phyloP scores from a whole-genome alignment of 2,888 invertebrate species.

The Drosophila dives region DNA sequence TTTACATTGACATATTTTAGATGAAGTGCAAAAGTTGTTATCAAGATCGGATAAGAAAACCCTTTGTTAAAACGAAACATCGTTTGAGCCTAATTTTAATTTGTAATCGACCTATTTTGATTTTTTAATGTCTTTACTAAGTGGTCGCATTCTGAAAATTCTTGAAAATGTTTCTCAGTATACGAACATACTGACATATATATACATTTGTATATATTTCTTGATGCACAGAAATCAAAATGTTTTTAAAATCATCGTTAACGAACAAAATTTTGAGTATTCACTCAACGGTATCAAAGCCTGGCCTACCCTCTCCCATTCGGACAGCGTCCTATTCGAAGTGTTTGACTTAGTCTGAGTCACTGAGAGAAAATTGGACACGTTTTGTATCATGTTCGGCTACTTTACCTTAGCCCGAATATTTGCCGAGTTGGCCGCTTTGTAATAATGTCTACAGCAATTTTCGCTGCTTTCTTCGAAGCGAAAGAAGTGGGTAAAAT shows the following conservation, averaged over 20 bases:
- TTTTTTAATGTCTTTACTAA: background rate
- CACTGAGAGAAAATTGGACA: slow-evolving; percentile 47
- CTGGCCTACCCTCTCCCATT: background rate
- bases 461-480: slow-evolving; percentile 49
- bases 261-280: background rate
- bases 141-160: background rate
- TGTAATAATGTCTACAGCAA: slow-evolving; percentile 18
- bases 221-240: background rate
- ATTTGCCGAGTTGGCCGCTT: slow-evolving; percentile 31
- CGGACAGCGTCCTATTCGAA: background rate
- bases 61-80: no score
- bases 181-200: no score
- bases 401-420: slow-evolving; percentile 5
- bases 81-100: background rate
- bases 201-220: background rate
- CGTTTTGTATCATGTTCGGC: slow-evolving; percentile 31
- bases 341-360: slow-evolving; percentile 36
- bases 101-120: background rate
- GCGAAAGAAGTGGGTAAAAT: slow-evolving; percentile 8
- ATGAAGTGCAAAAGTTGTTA: background rate
- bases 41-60: background rate
- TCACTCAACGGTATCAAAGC: background rate
- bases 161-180: background rate
- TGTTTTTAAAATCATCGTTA: background rate
- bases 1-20: background rate